A percentile compares a stretch with the other conserved stretches of the same genome.
Evolutionary conservation across 2,888 invertebrate species (phyloP).

Genomic region (Zygothrica quintamaculata): DNA sequence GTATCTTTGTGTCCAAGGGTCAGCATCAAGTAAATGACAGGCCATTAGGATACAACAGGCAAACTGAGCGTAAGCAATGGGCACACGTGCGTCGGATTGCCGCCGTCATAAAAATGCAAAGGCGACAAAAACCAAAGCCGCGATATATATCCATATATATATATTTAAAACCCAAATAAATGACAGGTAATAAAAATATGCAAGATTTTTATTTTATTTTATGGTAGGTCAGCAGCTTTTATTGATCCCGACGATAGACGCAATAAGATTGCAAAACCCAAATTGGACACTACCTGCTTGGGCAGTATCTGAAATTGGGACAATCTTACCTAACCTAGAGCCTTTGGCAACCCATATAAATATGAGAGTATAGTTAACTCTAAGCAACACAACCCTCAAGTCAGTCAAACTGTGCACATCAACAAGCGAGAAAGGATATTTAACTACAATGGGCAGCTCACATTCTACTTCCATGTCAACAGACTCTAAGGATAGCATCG

Average conservation of each 20-base stretch:
- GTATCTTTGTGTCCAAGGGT: not conserved
- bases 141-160: no score
- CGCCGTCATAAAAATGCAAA: slow-evolving; percentile 33
- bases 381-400: slow-evolving; percentile 23
- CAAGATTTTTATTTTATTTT: no score
- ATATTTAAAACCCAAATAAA: slow-evolving; percentile 52
- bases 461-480: slow-evolving; percentile 3
- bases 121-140: slow-evolving; percentile 41
- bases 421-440: not conserved
- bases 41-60: slow-evolving; percentile 47
- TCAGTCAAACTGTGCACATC: slow-evolving; percentile 24
- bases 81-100: slow-evolving; percentile 52
- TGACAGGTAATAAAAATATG: slow-evolving; percentile 37
- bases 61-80: not conserved
- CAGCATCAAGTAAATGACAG: slow-evolving; percentile 35
- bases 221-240: slow-evolving; percentile 11
- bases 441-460: slow-evolving; percentile 46
- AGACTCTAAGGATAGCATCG: not conserved
- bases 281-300: slow-evolving; percentile 19
- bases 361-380: not conserved
- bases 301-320: no score
- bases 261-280: slow-evolving; percentile 22
- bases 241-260: slow-evolving; percentile 17
- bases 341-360: slow-evolving; percentile 25
- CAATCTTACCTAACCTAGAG: slow-evolving; percentile 4